A percentile compares a stretch with the other conserved stretches of the same genome.
Evolutionary conservation across 2,797 vertebrate species (phyloP).

Genomic region (Anomalospiza imberbis): DNA sequence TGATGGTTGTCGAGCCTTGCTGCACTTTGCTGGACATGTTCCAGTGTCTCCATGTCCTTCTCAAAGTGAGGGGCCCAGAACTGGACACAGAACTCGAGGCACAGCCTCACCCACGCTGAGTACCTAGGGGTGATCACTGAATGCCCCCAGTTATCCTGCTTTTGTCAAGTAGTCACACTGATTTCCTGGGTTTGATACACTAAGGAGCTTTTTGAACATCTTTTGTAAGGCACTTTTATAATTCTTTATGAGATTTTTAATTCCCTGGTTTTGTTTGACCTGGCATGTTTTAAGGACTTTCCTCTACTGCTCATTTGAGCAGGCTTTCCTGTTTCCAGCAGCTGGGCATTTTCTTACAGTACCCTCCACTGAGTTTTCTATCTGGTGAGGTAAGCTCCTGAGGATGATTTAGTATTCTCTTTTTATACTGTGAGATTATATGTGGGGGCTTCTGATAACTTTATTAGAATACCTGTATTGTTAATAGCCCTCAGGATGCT

Average conservation of each 20-base stretch:
- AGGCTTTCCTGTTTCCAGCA: neutral
- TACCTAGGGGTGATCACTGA: neutral
- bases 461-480: neutral
- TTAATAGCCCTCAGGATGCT: neutral
- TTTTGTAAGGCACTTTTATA: neutral
- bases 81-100: neutral
- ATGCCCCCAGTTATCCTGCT: accelerated
- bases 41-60: neutral
- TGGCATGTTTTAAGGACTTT: neutral
- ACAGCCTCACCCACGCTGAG: neutral
- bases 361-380: neutral
- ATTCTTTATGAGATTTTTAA: neutral
- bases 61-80: neutral
- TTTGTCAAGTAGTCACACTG: neutral
- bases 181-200: neutral
- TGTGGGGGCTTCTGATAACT: neutral
- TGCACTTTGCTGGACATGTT: accelerated
- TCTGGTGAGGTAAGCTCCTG: neutral
- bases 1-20: neutral
- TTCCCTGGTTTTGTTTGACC: neutral
- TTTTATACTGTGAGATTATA: neutral
- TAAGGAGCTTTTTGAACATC: neutral
- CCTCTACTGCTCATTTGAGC: neutral
- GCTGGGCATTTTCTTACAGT: neutral
- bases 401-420: neutral